A percentile compares a stretch with the other conserved stretches of the same genome.
Conservation (phyloP, 2,797 vertebrate species). For the Anguilla marmorata region DNA sequence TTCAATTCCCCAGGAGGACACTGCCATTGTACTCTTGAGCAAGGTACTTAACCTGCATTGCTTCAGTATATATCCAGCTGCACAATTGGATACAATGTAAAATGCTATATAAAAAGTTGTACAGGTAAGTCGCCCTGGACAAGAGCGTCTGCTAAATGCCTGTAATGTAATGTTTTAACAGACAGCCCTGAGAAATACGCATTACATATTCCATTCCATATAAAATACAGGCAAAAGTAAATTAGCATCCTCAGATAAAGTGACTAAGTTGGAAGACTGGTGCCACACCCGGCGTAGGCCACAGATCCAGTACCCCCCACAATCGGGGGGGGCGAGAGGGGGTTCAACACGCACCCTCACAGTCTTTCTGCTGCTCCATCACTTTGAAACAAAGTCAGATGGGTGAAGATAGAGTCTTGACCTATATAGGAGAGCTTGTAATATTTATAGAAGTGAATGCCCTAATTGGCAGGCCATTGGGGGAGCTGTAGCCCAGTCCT, state of each 20-base stretch:
- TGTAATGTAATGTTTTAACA: background rate
- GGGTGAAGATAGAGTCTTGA: constrained; percentile 54
- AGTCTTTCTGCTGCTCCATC: background rate
- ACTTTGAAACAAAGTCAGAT: constrained; percentile 41
- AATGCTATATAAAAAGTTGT: too few species aligned
- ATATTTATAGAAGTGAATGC: constrained; percentile 78
- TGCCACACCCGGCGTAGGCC: background rate
- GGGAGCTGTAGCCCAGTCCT: constrained; percentile 62
- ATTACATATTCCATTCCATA: background rate
- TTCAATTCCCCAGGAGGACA: too few species aligned
- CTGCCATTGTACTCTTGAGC: too few species aligned
- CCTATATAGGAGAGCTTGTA: constrained; percentile 60
- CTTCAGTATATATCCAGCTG: too few species aligned
- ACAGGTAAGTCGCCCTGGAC: too few species aligned
- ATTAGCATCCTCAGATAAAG: background rate
- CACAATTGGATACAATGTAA: too few species aligned
- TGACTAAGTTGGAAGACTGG: background rate
- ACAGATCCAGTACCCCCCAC: background rate
- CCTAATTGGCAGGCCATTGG: constrained; percentile 74
- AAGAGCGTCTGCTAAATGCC: too few species aligned
- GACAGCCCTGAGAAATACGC: background rate
- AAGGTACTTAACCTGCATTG: too few species aligned
- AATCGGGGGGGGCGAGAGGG: background rate
- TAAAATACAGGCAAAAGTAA: background rate
- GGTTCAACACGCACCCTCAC: background rate